Base-by-base conservation (phyloP, 2,888 invertebrate genomes). In the Lampropteryx suffumata region DNA sequence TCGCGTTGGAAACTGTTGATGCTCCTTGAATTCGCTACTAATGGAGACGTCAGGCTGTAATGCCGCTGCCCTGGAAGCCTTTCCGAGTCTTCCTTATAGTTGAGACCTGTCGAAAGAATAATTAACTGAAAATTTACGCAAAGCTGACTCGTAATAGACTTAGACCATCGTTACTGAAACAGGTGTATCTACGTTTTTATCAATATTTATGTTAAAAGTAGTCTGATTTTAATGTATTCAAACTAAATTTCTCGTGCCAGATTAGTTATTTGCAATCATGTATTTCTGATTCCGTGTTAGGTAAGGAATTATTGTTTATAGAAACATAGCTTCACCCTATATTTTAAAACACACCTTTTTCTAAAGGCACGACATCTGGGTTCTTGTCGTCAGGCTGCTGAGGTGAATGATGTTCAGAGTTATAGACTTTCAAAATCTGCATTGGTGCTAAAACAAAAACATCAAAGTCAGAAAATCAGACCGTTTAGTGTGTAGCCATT, bases 371-470 rank as follows among this genome's bases (percentile, higher is more conserved):
- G 59, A 97, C 96, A 78, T 97, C 97, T 21, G 97, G 97, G 90
- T 97, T 97, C 79, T 94, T 95, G 83, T 97, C 97, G 73, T 97
- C 97, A 67, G 95, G 94, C 74, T 95, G 93, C 72, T 95, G 94
- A 12, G 93, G 91, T 7, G 90, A 88, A 64, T 87, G 86, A 66
- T 82, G 82, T 8, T 72, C 69, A 67, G 92, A 93, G 84, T 94
- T 95, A 79, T 94, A 83, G n/a, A 80, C 77, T 64, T 90, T 90
- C 69, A 77, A 78, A 11, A 82, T 77, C 66, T 87, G 87, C 63
- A 82, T 61, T 9, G 88, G 86, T 46, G 82, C 87, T 87, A 73
- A 57, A 77, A 78, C 10, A 42, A 51, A 2, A 17, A 45, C 11
- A 32, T n/a, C 10, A 4, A 24, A 6, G 1, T 6, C 1, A 5